These are phyloP conservation scores for Drosophila gunungcola DNA, from an alignment of 1,140 invertebrate species.

Conservation along the genomic window DNA sequence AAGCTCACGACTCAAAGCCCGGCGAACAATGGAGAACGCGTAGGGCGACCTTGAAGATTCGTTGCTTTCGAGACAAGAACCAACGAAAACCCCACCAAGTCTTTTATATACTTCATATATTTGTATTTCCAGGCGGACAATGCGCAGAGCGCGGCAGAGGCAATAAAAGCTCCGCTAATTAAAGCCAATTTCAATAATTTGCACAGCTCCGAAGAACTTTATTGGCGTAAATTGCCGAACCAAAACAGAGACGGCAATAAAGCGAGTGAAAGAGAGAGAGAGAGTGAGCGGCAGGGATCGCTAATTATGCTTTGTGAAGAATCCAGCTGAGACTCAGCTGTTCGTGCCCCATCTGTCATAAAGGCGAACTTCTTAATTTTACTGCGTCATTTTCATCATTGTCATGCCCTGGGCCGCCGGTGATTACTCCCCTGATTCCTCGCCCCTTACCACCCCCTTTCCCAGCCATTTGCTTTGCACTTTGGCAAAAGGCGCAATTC, in stretches of 20 bases:
- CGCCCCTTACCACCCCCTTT: constrained; percentile 24
- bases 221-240: constrained; percentile 73
- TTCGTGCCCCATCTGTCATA: constrained; percentile 84
- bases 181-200: constrained; percentile 80
- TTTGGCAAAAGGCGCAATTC: constrained; percentile 65
- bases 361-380: constrained; percentile 84
- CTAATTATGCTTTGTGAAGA: constrained; percentile 78
- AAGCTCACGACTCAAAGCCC: constrained; percentile 44
- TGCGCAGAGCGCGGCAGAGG: constrained; percentile 46
- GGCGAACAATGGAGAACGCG: constrained; percentile 52
- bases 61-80: constrained; percentile 47
- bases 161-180: constrained; percentile 80
- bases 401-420: constrained; percentile 66
- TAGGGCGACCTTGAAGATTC: constrained; percentile 67
- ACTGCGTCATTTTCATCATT: constrained; percentile 84
- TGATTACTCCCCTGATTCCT: constrained; percentile 35
- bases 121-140: constrained; percentile 13
- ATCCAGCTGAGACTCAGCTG: constrained; percentile 64
- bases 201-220: constrained; percentile 59
- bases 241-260: constrained; percentile 32
- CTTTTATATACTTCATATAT: constrained; percentile 11
- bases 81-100: constrained; percentile 27
- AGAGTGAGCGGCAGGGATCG: constrained; percentile 46
- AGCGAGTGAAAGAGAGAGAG: neutral
- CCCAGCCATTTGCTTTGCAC: constrained; percentile 24